Percentiles rank a stretch among this genome's conserved stretches.
Evolutionary conservation across 2,113 vertebrate genomes (phyloP).

Genomic region (Greenwoodochromis staneri): DNA sequence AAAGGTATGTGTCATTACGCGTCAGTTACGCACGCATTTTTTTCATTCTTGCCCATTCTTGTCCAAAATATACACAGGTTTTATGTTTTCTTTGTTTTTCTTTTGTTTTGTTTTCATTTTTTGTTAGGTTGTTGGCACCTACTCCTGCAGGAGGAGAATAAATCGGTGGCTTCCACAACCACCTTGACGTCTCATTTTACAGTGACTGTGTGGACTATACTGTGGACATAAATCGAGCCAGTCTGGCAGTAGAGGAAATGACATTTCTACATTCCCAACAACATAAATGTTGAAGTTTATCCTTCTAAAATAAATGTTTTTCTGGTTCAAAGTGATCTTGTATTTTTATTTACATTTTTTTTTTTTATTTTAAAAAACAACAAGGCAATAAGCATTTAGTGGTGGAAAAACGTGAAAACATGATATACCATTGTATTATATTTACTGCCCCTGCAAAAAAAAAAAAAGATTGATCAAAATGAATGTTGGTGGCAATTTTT

Average conservation of each 20-base stretch:
- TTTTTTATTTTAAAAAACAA: neutral
- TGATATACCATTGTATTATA: neutral
- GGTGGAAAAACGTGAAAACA: neutral
- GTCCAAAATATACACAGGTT: neutral
- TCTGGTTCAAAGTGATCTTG: neutral
- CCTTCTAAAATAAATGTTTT: neutral
- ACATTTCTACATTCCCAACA: neutral
- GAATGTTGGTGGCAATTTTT: neutral
- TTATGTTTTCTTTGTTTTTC: neutral
- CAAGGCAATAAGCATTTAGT: neutral
- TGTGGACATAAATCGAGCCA: neutral
- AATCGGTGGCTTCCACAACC: fast-evolving
- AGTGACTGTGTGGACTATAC: neutral
- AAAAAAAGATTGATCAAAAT: neutral
- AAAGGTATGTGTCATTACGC: neutral
- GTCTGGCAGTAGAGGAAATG: neutral
- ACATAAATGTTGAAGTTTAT: neutral
- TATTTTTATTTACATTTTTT: neutral
- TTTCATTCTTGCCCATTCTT: neutral
- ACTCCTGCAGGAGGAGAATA: neutral
- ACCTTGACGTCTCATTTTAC: neutral
- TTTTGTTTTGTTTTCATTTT: neutral
- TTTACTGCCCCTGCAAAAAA: neutral
- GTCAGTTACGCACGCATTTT: neutral
- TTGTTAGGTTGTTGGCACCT: neutral